phyloP scores from a whole-genome alignment of 2,888 invertebrate species.

The Conops quadrifasciatus region DNA sequence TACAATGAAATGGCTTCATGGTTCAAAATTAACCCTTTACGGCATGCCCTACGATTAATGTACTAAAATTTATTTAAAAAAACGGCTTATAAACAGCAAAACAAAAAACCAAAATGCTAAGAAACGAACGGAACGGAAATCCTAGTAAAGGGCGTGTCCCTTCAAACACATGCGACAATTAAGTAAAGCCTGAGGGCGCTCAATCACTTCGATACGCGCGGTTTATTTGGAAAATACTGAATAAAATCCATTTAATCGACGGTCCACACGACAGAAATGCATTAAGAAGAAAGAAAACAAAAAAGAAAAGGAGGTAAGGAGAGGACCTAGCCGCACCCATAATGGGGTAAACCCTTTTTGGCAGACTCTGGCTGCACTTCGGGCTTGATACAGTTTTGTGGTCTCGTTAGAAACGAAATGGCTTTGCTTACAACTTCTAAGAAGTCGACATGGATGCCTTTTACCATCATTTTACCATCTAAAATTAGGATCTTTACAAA shows the following conservation, averaged over 20 bases:
- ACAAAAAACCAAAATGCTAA: neutral
- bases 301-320: neutral
- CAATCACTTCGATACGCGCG: neutral
- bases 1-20: slow-evolving; percentile 53
- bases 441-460: too few relatives aligned
- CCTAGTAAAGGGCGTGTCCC: slow-evolving; percentile 3
- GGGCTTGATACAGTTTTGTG: too few relatives aligned
- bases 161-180: slow-evolving; percentile 13
- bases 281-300: neutral
- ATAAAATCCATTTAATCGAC: neutral
- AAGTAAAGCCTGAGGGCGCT: neutral
- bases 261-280: slow-evolving; percentile 2
- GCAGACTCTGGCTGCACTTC: too few relatives aligned
- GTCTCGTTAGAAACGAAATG: too few relatives aligned
- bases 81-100: neutral
- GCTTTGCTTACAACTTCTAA: neutral
- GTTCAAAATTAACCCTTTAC: slow-evolving; percentile 53
- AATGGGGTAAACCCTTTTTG: too few relatives aligned
- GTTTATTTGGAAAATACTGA: neutral
- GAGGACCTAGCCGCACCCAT: too few relatives aligned
- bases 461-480: too few relatives aligned
- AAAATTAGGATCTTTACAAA: too few relatives aligned
- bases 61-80: too few relatives aligned
- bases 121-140: neutral
- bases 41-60: slow-evolving; percentile 19